A percentile compares a stretch with the other conserved stretches of the same genome.
Evolutionary conservation across 2,888 invertebrate species (phyloP).

Genomic region (Lobophora halterata): DNA sequence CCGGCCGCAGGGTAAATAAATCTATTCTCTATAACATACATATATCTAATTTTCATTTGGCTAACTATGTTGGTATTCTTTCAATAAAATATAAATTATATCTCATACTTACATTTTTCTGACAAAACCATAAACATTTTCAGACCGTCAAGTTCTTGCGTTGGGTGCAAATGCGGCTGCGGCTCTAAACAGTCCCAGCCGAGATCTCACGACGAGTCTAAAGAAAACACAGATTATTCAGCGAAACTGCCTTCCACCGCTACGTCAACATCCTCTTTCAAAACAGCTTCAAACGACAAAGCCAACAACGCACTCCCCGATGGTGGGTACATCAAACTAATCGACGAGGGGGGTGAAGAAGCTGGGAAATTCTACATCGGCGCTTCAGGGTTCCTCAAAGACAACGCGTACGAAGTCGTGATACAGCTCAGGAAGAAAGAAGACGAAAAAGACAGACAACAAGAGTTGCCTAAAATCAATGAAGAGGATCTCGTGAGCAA

Average conservation of each 20-base stretch:
- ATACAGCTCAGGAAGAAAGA: constrained; percentile 70
- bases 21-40: too few species aligned
- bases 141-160: constrained; percentile 6
- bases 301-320: constrained; percentile 34
- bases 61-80: too few species aligned
- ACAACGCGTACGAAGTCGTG: constrained; percentile 68
- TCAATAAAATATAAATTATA: too few species aligned
- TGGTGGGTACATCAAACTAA: constrained; percentile 51
- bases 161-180: constrained; percentile 14
- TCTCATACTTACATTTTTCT: too few species aligned
- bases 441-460: constrained; percentile 22
- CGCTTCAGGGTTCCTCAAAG: constrained; percentile 59
- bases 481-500: constrained; percentile 12
- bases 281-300: constrained; percentile 48
- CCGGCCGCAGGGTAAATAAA: constrained; percentile 17
- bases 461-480: constrained; percentile 14
- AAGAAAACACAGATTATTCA: not conserved
- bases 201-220: constrained; percentile 1
- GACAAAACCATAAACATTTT: too few species aligned
- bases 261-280: constrained; percentile 53
- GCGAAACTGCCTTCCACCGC: constrained; percentile 35
- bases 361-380: constrained; percentile 67
- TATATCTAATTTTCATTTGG: too few species aligned
- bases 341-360: constrained; percentile 53
- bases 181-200: too few species aligned